These are phyloP conservation scores for Protophormia terraenovae DNA, from an alignment of 2,888 invertebrate genomes.

Conservation along the genomic window DNA sequence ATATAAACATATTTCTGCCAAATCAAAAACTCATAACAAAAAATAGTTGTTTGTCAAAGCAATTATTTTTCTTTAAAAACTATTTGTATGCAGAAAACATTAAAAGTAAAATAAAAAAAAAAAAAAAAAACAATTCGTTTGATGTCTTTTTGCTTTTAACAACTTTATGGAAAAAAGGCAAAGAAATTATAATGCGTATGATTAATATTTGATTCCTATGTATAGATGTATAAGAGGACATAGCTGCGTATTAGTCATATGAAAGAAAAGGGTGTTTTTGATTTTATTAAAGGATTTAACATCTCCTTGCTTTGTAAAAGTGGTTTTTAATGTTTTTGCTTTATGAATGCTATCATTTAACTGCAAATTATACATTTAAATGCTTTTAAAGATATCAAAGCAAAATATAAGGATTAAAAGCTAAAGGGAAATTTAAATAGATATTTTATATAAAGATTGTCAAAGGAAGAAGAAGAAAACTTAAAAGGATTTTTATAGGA, in stretches of 20 bases:
- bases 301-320: neutral
- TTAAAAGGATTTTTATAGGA: too few relatives aligned
- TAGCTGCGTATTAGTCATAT: slow-evolving; percentile 1
- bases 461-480: neutral
- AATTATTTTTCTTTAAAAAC: slow-evolving; percentile 52
- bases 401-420: too few relatives aligned
- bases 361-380: neutral
- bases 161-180: neutral
- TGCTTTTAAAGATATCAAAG: neutral
- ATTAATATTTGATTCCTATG: slow-evolving; percentile 18
- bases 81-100: slow-evolving; percentile 13
- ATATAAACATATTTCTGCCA: neutral
- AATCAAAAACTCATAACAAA: slow-evolving; percentile 11
- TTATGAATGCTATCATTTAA: neutral
- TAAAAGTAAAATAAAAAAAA: neutral
- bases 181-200: slow-evolving; percentile 18
- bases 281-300: neutral
- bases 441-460: too few relatives aligned
- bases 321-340: neutral
- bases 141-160: slow-evolving; percentile 4
- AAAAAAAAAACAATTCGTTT: slow-evolving; percentile 6
- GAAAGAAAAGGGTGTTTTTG: neutral
- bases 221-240: neutral
- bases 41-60: slow-evolving; percentile 46
- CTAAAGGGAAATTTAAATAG: too few relatives aligned